Percentiles rank a stretch among this genome's conserved stretches.
phyloP scores from a whole-genome alignment of 1,140 invertebrate species.

The Drosophila willistoni region DNA sequence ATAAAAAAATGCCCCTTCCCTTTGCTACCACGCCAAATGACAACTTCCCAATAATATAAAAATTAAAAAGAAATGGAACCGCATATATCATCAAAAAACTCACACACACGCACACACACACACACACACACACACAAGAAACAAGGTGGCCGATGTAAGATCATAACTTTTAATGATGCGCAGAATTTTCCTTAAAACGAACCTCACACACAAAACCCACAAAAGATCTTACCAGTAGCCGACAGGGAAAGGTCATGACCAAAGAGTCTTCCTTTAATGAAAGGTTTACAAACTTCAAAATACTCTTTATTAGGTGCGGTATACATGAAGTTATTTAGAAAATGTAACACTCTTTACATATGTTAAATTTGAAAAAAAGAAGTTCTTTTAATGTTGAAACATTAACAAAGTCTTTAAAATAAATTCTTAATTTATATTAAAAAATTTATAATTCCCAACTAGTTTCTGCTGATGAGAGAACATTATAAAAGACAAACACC shows the following conservation, averaged over 20 bases:
- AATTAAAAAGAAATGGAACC: conserved; percentile 13
- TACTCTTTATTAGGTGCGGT: neutral
- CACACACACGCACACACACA: too few species aligned
- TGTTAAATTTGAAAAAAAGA: too few species aligned
- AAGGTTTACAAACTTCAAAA: neutral
- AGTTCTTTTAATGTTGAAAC: too few species aligned
- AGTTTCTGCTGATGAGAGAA: too few species aligned
- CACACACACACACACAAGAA: neutral
- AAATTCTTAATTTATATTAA: too few species aligned
- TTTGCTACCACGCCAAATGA: neutral
- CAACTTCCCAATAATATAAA: conserved; percentile 20
- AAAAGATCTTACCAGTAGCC: neutral
- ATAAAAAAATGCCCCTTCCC: neutral
- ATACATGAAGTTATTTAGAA: neutral
- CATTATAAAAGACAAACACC: too few species aligned
- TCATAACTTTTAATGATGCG: conserved; percentile 64
- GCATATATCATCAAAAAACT: conserved; percentile 7
- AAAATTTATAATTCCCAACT: too few species aligned
- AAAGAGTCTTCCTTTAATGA: neutral
- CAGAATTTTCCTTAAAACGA: conserved; percentile 53
- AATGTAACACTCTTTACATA: too few species aligned
- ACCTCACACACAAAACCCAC: conserved; percentile 1
- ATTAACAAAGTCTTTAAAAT: too few species aligned
- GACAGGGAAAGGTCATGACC: conserved; percentile 31
- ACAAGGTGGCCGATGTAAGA: conserved; percentile 14